Percentiles rank a stretch among this genome's conserved stretches.
Evolutionary conservation across 2,888 invertebrate genomes (phyloP).

Genomic region (Drosophila melanosoma): DNA sequence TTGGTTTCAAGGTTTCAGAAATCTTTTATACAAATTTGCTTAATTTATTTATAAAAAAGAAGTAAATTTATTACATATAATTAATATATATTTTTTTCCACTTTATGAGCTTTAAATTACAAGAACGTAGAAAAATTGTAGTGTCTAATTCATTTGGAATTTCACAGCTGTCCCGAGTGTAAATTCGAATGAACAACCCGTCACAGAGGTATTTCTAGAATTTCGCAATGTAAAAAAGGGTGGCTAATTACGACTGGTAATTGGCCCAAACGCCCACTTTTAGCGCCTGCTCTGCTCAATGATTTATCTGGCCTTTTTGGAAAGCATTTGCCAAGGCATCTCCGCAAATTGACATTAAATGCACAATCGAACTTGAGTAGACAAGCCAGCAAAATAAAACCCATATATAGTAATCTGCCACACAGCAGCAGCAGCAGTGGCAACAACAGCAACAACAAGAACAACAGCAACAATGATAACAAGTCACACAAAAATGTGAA

Average conservation of each 20-base stretch:
- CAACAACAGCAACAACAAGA: too few species aligned
- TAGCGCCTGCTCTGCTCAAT: conserved; percentile 29
- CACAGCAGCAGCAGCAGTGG: conserved; percentile 9
- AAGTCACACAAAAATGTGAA: not conserved
- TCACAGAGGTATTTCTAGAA: not conserved
- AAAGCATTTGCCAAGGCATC: conserved; percentile 51
- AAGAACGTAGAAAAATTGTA: not conserved
- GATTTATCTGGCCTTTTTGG: conserved; percentile 59
- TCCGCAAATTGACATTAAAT: conserved; percentile 72
- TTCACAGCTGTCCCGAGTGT: not conserved
- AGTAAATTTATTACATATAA: not conserved
- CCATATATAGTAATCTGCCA: conserved; percentile 69
- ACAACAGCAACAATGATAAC: conserved; percentile 8
- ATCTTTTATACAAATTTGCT: not conserved
- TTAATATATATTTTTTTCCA: not conserved
- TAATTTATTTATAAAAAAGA: not conserved
- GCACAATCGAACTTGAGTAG: conserved; percentile 65
- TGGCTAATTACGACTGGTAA: conserved; percentile 61
- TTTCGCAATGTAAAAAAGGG: conserved; percentile 1
- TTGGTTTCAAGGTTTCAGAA: not conserved
- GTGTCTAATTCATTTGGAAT: not conserved
- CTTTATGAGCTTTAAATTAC: not conserved
- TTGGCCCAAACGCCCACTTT: conserved; percentile 30
- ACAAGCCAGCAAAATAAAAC: conserved; percentile 25
- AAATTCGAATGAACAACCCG: not conserved